A percentile compares a stretch with the other conserved stretches of the same genome.
Evolutionary conservation across 2,113 vertebrate genomes (phyloP).

Genomic region (Tretioscincus oriximinensis): DNA sequence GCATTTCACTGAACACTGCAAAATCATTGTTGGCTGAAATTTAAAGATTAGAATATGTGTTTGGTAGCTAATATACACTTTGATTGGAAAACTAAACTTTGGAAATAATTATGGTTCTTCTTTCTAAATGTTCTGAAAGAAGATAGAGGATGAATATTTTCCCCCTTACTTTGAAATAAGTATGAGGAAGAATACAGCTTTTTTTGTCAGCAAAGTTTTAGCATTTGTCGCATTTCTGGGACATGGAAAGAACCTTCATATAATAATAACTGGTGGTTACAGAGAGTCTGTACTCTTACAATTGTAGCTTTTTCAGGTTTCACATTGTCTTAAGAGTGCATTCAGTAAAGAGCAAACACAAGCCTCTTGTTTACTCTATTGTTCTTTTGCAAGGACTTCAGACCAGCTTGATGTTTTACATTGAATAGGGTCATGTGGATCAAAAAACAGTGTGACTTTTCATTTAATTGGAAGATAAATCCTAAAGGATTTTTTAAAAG

Average conservation of each 20-base stretch:
- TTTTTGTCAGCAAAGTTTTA: not conserved
- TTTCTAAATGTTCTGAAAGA: not conserved
- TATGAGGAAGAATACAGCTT: not conserved
- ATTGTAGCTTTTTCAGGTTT: not conserved
- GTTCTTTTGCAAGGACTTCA: not conserved
- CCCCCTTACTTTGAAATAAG: not conserved
- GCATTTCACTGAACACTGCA: too few species aligned
- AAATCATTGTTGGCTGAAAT: too few species aligned
- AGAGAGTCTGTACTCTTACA: not conserved
- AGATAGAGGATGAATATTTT: not conserved
- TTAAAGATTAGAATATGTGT: too few species aligned
- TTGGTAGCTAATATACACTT: too few species aligned
- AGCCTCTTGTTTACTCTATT: not conserved
- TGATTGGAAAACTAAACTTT: too few species aligned
- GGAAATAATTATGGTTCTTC: not conserved
- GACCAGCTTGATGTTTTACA: constrained; percentile 3
- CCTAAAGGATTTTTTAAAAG: not conserved
- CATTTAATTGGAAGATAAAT: constrained; percentile 7
- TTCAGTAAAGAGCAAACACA: not conserved
- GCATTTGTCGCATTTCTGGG: not conserved
- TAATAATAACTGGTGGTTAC: not conserved
- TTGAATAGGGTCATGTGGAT: constrained; percentile 14
- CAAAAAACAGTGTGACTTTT: not conserved
- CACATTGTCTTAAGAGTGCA: not conserved
- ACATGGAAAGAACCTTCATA: not conserved